Conservation (phyloP, 2,888 invertebrate species). For the Buathra laborator region DNA sequence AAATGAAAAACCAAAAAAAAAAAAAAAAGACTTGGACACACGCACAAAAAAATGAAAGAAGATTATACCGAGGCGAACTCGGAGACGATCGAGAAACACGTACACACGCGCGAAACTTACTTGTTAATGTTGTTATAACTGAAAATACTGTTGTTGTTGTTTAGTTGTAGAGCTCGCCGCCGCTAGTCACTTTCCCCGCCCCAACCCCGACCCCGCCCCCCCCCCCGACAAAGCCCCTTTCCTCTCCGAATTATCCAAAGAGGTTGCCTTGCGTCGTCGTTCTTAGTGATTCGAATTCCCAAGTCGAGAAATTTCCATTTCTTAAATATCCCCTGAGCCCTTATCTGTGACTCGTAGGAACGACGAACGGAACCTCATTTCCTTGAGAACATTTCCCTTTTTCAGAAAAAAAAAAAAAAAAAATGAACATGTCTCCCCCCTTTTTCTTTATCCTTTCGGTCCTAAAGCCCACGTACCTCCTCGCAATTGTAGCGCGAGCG, state of each 20-base stretch:
- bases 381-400: neutral
- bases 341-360: conserved; percentile 10
- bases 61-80: conserved; percentile 47
- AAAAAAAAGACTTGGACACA: conserved; percentile 65
- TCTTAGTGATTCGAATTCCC: conserved; percentile 25
- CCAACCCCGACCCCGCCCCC: conserved; percentile 7
- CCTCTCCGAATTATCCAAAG: conserved; percentile 29
- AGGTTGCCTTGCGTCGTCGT: conserved; percentile 41
- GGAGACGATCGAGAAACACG: conserved; percentile 68
- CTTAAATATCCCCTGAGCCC: conserved; percentile 53
- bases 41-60: conserved; percentile 52
- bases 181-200: conserved; percentile 83
- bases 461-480: conserved; percentile 37
- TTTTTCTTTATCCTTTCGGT: conserved; percentile 26
- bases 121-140: conserved; percentile 86
- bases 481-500: conserved; percentile 48
- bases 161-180: conserved; percentile 86
- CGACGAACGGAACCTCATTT: neutral
- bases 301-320: conserved; percentile 29
- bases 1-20: conserved; percentile 17
- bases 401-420: neutral
- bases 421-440: conserved; percentile 1
- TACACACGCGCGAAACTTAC: conserved; percentile 80
- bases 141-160: conserved; percentile 86
- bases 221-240: conserved; percentile 45